Evolutionary conservation across 2,113 vertebrate species (phyloP), one percentile per base, ranked within the genome.

Genomic region (Micromys minutus): DNA sequence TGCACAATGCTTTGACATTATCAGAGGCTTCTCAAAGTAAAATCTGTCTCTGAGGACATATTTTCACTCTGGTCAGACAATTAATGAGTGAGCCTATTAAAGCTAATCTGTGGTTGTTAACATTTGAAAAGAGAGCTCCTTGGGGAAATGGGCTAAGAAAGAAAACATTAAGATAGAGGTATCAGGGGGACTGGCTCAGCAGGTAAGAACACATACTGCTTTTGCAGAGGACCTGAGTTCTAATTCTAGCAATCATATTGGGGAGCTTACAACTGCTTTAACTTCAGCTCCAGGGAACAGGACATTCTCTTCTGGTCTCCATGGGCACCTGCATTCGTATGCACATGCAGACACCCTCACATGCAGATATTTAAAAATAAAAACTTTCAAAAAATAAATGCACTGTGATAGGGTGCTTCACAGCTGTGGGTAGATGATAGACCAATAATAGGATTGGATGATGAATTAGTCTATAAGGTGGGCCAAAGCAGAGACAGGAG

Each of bases 41-140:
- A 94, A 97, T 96, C 94, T 94, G 94, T 97, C 92, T 96, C 94
- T 36, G 21, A 81, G 93, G 96, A 88, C 72, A 71, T 90, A 94
- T 92, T 96, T 94, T 96, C n/a, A 95, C 94, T 95, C 87, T 93
- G 92, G 90, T 88, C 95, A 97, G 87, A 97, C 92, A 96, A 96
- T 96, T 97, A 97, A 95, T 71, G 81, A 96, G 55, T 95, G 55
- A 94, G 69, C 57, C 97, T 96, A 96, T 97, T 96, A 95, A 97
- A 95, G 61, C 92, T 93, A 97, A 97, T 96, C 94, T 97, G 17
- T 72, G 74, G 77, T 87, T 94, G 88, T 97, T 97, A 97, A 92
- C 92, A 96, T 92, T 94, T 97, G 96, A 95, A 97, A 94, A 97
- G 93, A 36, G 67, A 94, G 61, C 6, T 94, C 79, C 42, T 50